Base-by-base conservation (phyloP, 2,888 invertebrate species). In the Eristalis intricaria region DNA sequence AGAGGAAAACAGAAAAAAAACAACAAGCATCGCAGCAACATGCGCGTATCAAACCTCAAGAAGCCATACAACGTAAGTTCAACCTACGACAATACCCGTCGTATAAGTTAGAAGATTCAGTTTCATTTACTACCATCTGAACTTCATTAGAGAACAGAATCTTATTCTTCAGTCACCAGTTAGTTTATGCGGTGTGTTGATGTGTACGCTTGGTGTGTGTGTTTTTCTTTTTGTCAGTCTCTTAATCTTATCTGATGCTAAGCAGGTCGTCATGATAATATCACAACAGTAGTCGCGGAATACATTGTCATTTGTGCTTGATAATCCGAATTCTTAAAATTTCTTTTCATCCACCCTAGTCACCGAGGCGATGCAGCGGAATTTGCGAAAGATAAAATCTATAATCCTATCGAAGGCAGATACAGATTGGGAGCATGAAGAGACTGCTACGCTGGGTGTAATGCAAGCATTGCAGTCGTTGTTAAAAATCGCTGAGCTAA, bases 391-490 rank as follows among this genome's bases (percentile, higher is more conserved):
- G 89, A 89, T 93, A 15, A 93, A 92, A 81, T 89, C 90, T 22
- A 90, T 92, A 38, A 91, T 93, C 77, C 70, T 93, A 61, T 90
- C 90, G 65, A 90, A 91, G 70, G 92, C 92, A 8, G 65, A 86
- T 19, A 78, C 86, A 35, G 90, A 91, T 76, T 91, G 92, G 91
- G 76, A 90, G 56, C 90, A 91, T 65, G 91, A 91, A 65, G 91
- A 92, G 87, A 90, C 90, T 0, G 76, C 43, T 32, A 84, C 65
- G 10, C 35, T 73, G 5, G 73, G 79, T 50, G 91, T 93, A 5
- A 90, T 92, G n/a, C 91, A 92, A 75, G 90, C 92, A 0, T 89
- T 93, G 32, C 93, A 93, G 43, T 92, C 92, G 0, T 90, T 93
- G 22, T 84, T 93, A 0, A 92, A 92, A 85, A 92, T 93, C 15